phyloP scores from a whole-genome alignment of 2,113 vertebrate species.

The Rattus norvegicus region DNA sequence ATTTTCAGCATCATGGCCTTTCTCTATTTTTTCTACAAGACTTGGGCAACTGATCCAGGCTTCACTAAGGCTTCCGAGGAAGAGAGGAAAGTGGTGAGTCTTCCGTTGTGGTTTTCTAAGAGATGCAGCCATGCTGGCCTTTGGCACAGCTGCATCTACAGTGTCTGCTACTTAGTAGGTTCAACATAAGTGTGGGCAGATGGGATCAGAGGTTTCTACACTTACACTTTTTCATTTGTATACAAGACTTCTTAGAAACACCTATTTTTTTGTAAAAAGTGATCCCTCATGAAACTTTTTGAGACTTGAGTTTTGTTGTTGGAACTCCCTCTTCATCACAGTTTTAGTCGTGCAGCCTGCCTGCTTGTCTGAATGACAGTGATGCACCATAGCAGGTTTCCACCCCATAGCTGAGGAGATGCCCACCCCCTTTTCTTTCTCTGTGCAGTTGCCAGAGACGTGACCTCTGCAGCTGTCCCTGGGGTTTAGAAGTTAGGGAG shows the following conservation, averaged over 20 bases:
- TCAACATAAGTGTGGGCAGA: background rate
- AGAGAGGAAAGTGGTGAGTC: slow-evolving; percentile 93
- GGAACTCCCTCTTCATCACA: background rate
- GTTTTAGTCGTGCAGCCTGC: background rate
- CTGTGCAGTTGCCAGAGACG: background rate
- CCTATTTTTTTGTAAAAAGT: background rate
- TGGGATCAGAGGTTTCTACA: background rate
- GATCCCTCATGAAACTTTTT: background rate
- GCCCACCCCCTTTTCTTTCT: background rate
- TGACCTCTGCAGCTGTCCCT: background rate
- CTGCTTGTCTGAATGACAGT: background rate
- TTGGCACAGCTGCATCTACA: background rate
- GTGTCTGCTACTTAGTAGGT: background rate
- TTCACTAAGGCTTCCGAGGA: slow-evolving; percentile 92
- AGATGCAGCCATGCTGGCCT: background rate
- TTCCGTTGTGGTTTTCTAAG: background rate
- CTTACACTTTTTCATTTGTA: background rate
- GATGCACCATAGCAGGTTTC: background rate
- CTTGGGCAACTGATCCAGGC: slow-evolving; percentile 93
- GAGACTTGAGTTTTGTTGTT: background rate
- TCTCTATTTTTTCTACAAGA: slow-evolving; percentile 94
- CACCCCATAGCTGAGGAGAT: background rate
- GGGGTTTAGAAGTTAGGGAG: background rate
- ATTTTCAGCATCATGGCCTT: slow-evolving; percentile 87
- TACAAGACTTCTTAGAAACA: background rate